phyloP scores from a whole-genome alignment of 2,797 vertebrate species.

The Brachymystax lenok region DNA sequence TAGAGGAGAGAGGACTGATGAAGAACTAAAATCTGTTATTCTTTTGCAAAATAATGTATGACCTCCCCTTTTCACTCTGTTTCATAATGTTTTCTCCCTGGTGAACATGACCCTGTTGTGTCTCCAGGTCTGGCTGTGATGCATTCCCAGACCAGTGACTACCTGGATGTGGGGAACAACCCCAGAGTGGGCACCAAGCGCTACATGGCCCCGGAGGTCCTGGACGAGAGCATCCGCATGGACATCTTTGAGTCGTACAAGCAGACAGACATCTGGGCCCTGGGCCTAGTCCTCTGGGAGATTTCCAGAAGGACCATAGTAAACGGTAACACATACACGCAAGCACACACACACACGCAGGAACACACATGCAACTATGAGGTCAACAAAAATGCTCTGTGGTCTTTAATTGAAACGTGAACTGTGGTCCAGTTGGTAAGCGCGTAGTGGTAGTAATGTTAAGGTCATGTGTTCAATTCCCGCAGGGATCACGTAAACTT shows the following conservation, averaged over 20 bases:
- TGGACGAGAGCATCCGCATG: constrained; percentile 92
- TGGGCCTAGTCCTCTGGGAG: constrained; percentile 96
- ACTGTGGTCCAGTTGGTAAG: not conserved
- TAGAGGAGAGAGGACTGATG: no score
- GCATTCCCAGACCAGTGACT: constrained; percentile 90
- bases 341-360: not conserved
- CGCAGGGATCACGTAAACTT: not conserved
- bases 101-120: not conserved
- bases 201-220: constrained; percentile 98
- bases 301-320: constrained; percentile 85
- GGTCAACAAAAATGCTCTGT: not conserved
- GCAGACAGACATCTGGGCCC: constrained; percentile 95
- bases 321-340: constrained; percentile 79
- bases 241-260: constrained; percentile 97
- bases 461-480: not conserved
- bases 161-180: constrained; percentile 95
- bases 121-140: constrained; percentile 93
- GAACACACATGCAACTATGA: not conserved
- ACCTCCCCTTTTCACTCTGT: not conserved
- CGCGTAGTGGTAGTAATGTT: not conserved
- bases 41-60: not conserved
- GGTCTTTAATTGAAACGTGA: not conserved
- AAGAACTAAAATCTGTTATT: no score
- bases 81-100: constrained; percentile 1
- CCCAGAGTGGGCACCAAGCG: constrained; percentile 96